Conservation (phyloP, 1,140 invertebrate genomes). For the silkworm (Bombyx mori) region ASM3026992v2 NC_085110.1:5568501-5569000, state of each 20-base stretch:
- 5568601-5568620: slow-evolving; percentile 31
- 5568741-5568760: no score
- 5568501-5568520: no score
- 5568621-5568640: slow-evolving; percentile 39
- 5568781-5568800: no score
- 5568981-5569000: slow-evolving; percentile 33
- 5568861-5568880: no score
- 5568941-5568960: slow-evolving; percentile 2
- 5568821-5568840: no score
- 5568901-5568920: no score
- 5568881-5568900: no score
- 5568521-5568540: no score
- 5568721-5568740: slow-evolving; percentile 15
- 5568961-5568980: slow-evolving; percentile 18
- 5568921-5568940: slow-evolving; percentile 1
- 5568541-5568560: slow-evolving; percentile 8
- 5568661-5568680: slow-evolving; percentile 7
- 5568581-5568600: slow-evolving; percentile 21
- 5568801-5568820: no score
- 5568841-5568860: no score
- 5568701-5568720: slow-evolving; percentile 19
- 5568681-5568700: neutral
- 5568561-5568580: slow-evolving; percentile 16
- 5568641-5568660: slow-evolving; percentile 53
- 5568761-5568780: no score